Percentiles rank a stretch among this genome's conserved stretches.
Conservation (phyloP, 2,888 invertebrate genomes). For the Emmelina monodactyla region DNA sequence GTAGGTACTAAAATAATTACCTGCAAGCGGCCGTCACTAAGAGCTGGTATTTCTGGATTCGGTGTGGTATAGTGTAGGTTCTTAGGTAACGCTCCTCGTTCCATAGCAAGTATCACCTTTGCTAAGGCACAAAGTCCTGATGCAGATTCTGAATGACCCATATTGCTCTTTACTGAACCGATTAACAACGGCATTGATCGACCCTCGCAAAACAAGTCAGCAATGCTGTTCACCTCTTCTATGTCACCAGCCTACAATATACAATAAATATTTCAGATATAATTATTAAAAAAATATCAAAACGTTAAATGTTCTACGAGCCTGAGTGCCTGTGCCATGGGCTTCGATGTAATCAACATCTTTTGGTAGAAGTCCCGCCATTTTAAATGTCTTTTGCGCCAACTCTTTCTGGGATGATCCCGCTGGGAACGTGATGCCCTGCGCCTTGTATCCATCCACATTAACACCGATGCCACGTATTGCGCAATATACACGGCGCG, state of each 20-base stretch:
- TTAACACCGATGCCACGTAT: constrained; percentile 89
- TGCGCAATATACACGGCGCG: constrained; percentile 85
- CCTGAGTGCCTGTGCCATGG: constrained; percentile 98
- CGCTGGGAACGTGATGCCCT: constrained; percentile 88
- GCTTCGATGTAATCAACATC: constrained; percentile 94
- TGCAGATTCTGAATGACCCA: constrained; percentile 97
- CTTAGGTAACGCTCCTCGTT: constrained; percentile 84
- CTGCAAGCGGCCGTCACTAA: constrained; percentile 88
- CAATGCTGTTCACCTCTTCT: constrained; percentile 94
- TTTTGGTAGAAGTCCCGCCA: constrained; percentile 80
- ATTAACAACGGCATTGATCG: constrained; percentile 83
- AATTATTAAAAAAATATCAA: too few species aligned
- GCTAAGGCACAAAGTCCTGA: constrained; percentile 91
- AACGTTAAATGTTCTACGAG: too few species aligned
- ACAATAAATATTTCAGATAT: not conserved
- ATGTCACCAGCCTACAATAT: constrained; percentile 85
- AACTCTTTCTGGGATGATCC: constrained; percentile 82
- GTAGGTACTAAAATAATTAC: too few species aligned
- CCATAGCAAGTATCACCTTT: constrained; percentile 91
- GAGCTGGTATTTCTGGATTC: constrained; percentile 89
- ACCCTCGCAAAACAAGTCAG: constrained; percentile 87
- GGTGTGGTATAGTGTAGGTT: constrained; percentile 90
- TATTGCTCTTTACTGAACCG: constrained; percentile 97
- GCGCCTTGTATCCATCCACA: constrained; percentile 91
- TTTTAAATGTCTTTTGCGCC: constrained; percentile 86